phyloP scores from a whole-genome alignment of 2,888 invertebrate genomes.

The Sesamia inferens region DNA sequence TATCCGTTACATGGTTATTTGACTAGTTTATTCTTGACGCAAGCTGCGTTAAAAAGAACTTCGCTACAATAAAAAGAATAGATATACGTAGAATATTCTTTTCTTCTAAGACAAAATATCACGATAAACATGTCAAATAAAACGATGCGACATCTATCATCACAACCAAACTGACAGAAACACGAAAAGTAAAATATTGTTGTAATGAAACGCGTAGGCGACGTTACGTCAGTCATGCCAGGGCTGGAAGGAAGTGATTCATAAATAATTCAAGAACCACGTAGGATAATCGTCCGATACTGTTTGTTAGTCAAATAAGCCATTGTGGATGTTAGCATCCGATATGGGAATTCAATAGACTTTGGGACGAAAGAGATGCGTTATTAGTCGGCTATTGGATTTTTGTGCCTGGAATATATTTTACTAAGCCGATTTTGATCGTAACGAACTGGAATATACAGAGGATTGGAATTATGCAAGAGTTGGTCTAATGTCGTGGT shows the following conservation, averaged over 20 bases:
- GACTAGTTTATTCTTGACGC: no score
- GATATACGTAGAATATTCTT: neutral
- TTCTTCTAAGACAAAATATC: neutral
- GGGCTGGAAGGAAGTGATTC: conserved; percentile 79
- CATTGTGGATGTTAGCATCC: conserved; percentile 81
- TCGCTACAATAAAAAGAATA: no score
- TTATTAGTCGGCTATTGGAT: conserved; percentile 35
- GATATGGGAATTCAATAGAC: conserved; percentile 68
- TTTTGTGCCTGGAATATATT: conserved; percentile 28
- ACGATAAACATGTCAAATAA: neutral
- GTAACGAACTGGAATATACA: conserved; percentile 4
- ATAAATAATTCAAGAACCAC: conserved; percentile 82
- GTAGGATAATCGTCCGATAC: conserved; percentile 83
- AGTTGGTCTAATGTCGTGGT: neutral
- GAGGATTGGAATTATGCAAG: neutral
- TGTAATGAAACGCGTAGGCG: conserved; percentile 65
- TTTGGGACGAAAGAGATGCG: conserved; percentile 32
- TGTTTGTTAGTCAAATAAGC: conserved; percentile 89
- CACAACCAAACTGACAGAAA: conserved; percentile 12
- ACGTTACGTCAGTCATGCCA: conserved; percentile 65
- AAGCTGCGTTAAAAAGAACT: no score
- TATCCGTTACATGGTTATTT: no score
- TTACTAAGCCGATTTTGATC: neutral
- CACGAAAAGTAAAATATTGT: conserved; percentile 40
- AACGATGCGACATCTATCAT: conserved; percentile 15